These are phyloP conservation scores for Drosophila nigrodunni DNA, from an alignment of 1,140 invertebrate genomes.

Conservation along the genomic window DNA sequence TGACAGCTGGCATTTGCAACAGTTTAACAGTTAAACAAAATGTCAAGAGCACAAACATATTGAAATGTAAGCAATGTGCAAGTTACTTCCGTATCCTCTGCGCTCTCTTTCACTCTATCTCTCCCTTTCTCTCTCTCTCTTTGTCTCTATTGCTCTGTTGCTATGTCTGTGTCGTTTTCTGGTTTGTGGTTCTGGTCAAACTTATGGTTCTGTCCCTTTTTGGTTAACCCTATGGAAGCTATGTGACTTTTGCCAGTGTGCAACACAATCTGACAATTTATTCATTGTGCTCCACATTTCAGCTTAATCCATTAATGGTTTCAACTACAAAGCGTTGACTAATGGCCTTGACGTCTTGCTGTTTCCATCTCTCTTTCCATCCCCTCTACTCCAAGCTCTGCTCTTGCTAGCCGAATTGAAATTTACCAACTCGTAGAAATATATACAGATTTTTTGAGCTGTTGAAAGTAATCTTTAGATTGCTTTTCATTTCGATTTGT, in stretches of 20 bases:
- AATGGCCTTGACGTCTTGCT: constrained; percentile 42
- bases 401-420: not conserved
- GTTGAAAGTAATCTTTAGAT: constrained; percentile 38
- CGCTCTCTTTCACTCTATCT: constrained; percentile 6
- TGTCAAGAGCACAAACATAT: constrained; percentile 71
- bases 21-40: constrained; percentile 67
- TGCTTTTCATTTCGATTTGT: constrained; percentile 22
- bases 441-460: constrained; percentile 3
- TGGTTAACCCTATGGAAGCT: constrained; percentile 49
- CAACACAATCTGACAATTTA: constrained; percentile 71
- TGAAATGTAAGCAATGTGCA: constrained; percentile 66
- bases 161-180: constrained; percentile 2
- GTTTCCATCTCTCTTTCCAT: not conserved
- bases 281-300: constrained; percentile 60
- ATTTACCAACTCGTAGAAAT: constrained; percentile 8
- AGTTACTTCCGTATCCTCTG: constrained; percentile 1
- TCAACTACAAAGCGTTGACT: constrained; percentile 52
- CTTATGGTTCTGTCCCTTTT: constrained; percentile 19
- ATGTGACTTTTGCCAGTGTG: constrained; percentile 33
- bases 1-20: constrained; percentile 77
- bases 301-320: constrained; percentile 77
- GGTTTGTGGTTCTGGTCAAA: constrained; percentile 35
- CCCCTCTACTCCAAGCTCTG: not conserved
- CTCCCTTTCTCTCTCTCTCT: not conserved
- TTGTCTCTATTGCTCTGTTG: not conserved